These are phyloP conservation scores for Egretta garzetta DNA, from an alignment of 2,113 vertebrate genomes.

Conservation along the genomic window DNA sequence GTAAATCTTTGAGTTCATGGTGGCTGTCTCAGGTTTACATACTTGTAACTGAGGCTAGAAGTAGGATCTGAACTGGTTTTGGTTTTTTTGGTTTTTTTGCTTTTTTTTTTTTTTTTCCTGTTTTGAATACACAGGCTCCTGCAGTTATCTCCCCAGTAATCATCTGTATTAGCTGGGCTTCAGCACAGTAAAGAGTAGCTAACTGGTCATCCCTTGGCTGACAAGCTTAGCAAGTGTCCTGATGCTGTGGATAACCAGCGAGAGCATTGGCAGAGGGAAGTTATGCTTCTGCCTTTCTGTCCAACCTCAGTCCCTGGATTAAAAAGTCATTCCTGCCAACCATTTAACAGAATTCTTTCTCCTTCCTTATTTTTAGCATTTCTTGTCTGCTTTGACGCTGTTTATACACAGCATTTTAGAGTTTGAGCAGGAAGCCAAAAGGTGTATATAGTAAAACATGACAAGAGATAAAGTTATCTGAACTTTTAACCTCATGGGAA, in stretches of 20 bases:
- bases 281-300: neutral
- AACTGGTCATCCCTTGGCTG: neutral
- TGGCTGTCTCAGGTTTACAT: neutral
- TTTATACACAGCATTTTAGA: neutral
- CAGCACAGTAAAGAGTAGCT: neutral
- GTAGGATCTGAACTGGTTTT: neutral
- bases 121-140: neutral
- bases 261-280: neutral
- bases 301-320: neutral
- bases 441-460: neutral
- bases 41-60: neutral
- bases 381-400: neutral
- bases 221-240: accelerated
- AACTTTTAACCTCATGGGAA: conserved; percentile 14
- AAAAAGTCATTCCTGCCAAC: neutral
- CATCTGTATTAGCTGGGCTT: neutral
- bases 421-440: neutral
- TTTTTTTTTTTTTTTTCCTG: neutral
- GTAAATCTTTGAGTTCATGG: neutral
- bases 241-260: neutral
- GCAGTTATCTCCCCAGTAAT: neutral
- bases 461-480: neutral
- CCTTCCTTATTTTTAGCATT: neutral
- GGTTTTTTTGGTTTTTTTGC: too few species aligned
- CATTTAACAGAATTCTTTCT: neutral